Base-by-base conservation (phyloP, 2,113 vertebrate species). In the Prietella phreatophila region DNA sequence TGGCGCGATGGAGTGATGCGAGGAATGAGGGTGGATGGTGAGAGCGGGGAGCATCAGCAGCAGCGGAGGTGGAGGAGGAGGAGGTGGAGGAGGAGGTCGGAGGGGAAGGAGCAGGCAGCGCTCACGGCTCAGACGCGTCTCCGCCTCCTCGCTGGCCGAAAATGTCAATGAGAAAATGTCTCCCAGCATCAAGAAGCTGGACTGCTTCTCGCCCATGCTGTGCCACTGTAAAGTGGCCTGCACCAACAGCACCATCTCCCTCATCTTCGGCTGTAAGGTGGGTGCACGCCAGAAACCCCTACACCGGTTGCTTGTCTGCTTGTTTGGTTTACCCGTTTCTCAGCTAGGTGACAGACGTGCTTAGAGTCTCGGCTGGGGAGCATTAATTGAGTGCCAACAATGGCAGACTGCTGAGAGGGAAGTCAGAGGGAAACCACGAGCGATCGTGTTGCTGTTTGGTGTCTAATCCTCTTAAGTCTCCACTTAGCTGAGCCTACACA, bases 261-360 rank as follows among this genome's bases (percentile, higher is more conserved):
- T 98, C 93, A 96, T 97, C 95, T 97, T 97, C 93, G 96, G 95
- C 93, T 97, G 95, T 94, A 96, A 98, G 96, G 96, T 97, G 95
- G 94, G 95, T 97, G 94, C 33, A 39, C 25, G 22, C 75, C 73
- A 50, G 25, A 79, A 53, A 86, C 27, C 73, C 83, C 63, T 7
- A 71, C 83, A 84, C 42, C 14, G 5, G 27, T 67, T 82, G 58
- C 61, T 53, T 25, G 56, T 33, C 17, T 33, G 88, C 53, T 89
- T 69, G 63, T 56, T 81, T 63, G 53, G 39, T 56, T 56, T 90
- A 89, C 90, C 86, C 3, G 50, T 53, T n/a, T 89, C 91, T 79
- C 42, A 89, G 90, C 85, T 91, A 60, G 22, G 25, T 67, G 36
- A 83, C 73, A 85, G 76, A 71, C 63, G 15, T 81, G 89, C 91